Evolutionary conservation across 2,797 vertebrate species (phyloP), one percentile per base, ranked within the genome.

Genomic region (Cetoscarus ocellatus): DNA sequence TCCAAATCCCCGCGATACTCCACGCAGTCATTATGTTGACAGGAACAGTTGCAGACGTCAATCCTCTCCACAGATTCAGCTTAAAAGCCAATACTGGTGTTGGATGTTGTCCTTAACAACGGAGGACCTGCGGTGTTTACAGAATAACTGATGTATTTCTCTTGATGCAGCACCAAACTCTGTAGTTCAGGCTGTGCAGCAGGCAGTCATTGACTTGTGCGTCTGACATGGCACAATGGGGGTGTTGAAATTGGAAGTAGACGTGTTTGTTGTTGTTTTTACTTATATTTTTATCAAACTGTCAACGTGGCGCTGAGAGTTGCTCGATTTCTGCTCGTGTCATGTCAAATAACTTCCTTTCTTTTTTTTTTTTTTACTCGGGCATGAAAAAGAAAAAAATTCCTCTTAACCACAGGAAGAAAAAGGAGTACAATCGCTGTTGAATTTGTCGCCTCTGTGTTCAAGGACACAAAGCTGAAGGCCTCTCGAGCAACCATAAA

Each of bases 401-500:
- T 81, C 64, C 73, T 54, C 70, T 73, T 62, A 75, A 72, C 67
- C 45, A 50, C 70, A 57, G 61, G 11, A 44, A 43, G 57, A 74
- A 12, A 14, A 74, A 49, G 15, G 77, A 55, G 62, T 10, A 69
- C 61, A 80, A 71, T 75, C 38, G 57, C 50, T 83, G 74, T 70
- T 79, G 70, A 79, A 82, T 85, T 76, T 87, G 79, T 85, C 79
- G 6, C 67, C n/a, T 80, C 75, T 55, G 67, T 66, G 76, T 89
- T 86, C 65, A 47, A 70, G 63, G 66, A 77, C 77, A 73, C 82
- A 80, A 85, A 86, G 80, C 73, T 73, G 80, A 81, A 70, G 85
- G 85, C 79, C 85, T 87, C 81, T 86, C 67, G 76, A 86, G 84
- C 75, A 70, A 82, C 83, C 80, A 85, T 92, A 90, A 91, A 92